A percentile compares a stretch with the other conserved stretches of the same genome.
Conservation (phyloP, 1,140 invertebrate species). For the Parapsyche elsis region DNA sequence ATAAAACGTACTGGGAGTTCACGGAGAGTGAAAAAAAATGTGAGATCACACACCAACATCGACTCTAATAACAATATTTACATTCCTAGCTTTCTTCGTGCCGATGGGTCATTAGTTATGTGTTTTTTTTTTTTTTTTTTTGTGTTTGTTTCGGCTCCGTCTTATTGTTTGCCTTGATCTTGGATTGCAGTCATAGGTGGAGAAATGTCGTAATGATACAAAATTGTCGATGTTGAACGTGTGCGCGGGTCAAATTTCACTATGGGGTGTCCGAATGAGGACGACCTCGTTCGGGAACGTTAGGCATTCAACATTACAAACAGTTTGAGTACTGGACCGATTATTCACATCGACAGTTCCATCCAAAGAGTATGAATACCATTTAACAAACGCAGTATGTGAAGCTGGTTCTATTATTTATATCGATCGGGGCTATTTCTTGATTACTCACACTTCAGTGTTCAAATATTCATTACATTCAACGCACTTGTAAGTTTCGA, state of each 20-base stretch:
- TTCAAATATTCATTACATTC: too few relatives aligned
- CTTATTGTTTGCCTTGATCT: not conserved
- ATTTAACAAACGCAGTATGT: too few relatives aligned
- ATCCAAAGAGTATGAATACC: not conserved
- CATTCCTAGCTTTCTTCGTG: conserved; percentile 41
- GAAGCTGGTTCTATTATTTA: too few relatives aligned
- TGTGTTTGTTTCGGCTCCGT: not conserved
- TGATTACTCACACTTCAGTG: too few relatives aligned
- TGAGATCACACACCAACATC: conserved; percentile 4
- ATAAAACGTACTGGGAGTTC: not conserved
- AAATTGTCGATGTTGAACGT: conserved; percentile 27
- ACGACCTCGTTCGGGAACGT: conserved; percentile 15
- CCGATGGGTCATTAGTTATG: conserved; percentile 39
- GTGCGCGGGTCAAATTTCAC: conserved; percentile 27
- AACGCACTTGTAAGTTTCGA: not conserved
- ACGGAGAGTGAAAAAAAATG: conserved; percentile 1
- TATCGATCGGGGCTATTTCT: too few relatives aligned
- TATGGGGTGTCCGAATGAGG: conserved; percentile 11
- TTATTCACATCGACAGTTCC: conserved; percentile 20
- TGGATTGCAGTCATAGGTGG: not conserved
- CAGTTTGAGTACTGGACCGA: not conserved
- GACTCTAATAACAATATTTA: conserved; percentile 43
- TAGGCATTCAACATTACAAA: too few relatives aligned
- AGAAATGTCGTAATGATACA: conserved; percentile 43
- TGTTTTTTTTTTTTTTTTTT: conserved; percentile 26